Percentiles rank a stretch among this genome's conserved stretches.
These are phyloP conservation scores for Apamea crenata DNA, from an alignment of 2,888 invertebrate species.

Conservation along the genomic window DNA sequence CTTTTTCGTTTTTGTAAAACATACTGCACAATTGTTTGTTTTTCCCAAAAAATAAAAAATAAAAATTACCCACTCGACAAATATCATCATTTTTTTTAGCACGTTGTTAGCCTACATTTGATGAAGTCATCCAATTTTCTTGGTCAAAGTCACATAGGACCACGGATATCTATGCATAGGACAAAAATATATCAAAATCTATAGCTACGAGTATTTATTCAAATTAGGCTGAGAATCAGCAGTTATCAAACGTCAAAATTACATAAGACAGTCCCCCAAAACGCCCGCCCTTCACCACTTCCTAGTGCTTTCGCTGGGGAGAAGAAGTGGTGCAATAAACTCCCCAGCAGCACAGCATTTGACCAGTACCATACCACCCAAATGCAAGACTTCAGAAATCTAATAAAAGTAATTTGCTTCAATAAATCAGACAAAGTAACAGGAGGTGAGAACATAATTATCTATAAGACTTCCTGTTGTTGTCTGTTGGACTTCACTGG, in stretches of 20 bases:
- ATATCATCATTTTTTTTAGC: neutral
- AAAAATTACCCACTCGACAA: too few relatives aligned
- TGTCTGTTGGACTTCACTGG: constrained; percentile 44
- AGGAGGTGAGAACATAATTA: constrained; percentile 38
- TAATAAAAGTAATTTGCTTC: constrained; percentile 5
- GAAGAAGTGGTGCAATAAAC: neutral
- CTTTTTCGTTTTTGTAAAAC: too few relatives aligned
- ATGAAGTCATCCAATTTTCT: neutral
- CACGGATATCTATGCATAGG: too few relatives aligned
- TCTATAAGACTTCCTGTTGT: constrained; percentile 26
- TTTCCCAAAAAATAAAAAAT: too few relatives aligned
- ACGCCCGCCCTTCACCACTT: too few relatives aligned
- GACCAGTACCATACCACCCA: neutral
- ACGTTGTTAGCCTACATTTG: neutral
- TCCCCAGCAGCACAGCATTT: too few relatives aligned
- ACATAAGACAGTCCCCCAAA: too few relatives aligned
- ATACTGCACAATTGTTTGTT: too few relatives aligned
- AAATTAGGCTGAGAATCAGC: neutral
- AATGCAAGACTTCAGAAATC: neutral
- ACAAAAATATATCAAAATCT: neutral
- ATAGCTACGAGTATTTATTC: too few relatives aligned
- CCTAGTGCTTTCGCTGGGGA: neutral
- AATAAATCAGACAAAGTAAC: constrained; percentile 28
- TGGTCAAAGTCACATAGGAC: neutral
- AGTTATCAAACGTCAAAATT: neutral